Evolutionary conservation across 2,888 invertebrate species (phyloP).

Genomic region (Clivina fossor): DNA sequence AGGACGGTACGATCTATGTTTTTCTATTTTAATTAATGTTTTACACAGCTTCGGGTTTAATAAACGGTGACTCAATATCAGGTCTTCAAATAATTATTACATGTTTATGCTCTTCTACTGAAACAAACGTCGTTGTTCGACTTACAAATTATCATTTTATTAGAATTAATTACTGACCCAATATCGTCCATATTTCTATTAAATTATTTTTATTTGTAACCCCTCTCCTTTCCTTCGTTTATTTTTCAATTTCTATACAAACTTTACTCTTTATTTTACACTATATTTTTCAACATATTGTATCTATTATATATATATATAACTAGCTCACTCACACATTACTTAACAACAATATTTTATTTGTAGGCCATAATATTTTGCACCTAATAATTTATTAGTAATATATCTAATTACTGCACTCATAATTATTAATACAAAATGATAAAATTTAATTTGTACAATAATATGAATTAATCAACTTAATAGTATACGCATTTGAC

Average conservation of each 20-base stretch:
- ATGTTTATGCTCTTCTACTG: background rate
- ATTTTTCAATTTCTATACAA: constrained; percentile 51
- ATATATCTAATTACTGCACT: constrained; percentile 29
- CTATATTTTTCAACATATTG: constrained; percentile 36
- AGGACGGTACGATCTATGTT: constrained; percentile 24
- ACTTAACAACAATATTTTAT: constrained; percentile 25
- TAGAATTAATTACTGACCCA: constrained; percentile 29
- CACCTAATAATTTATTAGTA: constrained; percentile 29
- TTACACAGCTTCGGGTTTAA: constrained; percentile 29
- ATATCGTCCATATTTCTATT: constrained; percentile 25
- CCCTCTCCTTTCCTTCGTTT: constrained; percentile 45
- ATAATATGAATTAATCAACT: constrained; percentile 25
- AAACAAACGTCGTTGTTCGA: background rate
- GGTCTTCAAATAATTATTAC: constrained; percentile 18
- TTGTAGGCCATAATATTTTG: constrained; percentile 30
- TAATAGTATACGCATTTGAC: constrained; percentile 14
- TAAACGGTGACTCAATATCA: constrained; percentile 18
- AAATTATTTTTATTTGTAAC: constrained; percentile 41
- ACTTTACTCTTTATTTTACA: constrained; percentile 38
- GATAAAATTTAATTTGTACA: constrained; percentile 12
- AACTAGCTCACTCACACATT: constrained; percentile 37
- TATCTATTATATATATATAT: no score
- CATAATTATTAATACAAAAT: constrained; percentile 25
- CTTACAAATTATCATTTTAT: no score
- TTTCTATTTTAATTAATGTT: constrained; percentile 25